Evolutionary conservation across 1,140 invertebrate species (phyloP), one percentile per base, ranked within the genome.

Genomic region (Drosophila elegans): DNA sequence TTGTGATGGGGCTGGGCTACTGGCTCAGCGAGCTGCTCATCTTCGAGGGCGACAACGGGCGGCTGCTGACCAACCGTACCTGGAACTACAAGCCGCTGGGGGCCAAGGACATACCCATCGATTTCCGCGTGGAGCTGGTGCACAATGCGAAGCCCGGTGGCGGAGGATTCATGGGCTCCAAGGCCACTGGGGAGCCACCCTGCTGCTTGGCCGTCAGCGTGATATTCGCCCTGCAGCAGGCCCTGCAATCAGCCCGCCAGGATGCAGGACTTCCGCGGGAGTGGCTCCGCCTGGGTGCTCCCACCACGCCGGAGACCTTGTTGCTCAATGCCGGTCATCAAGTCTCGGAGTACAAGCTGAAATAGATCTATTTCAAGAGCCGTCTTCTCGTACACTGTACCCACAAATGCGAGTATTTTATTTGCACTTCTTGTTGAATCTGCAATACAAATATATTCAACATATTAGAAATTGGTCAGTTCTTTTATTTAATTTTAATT

Each of bases 1-100:
- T 97, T 90, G 93, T 97, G 0, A 98, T 98, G 97, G 97, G 97
- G 7, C 85, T 97, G 9, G 97, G 97, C 11, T 96, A 96, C 78
- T 97, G 95, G 94, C 95, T 96, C 1, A 94, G 93, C 5, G 97
- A 98, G 90, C 94, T 96, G 64, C 85, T 97, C 32, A 93, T 95
- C 11, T 96, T 95, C 79, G 94, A 92, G n/a, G 74, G 90, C 4
- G 64, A 81, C 45, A 91, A 85, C 2, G 91, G 91, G 0, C 92
- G 93, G 63, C 91, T 96, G 5, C 93, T 97, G 0, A 97, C 96
- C n/a, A 94, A 96, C 84, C 94, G 96, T 61, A 97, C 97, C 42
- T 98, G 97, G 97, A 96, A 94, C 62, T 98, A 98, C 91, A 97
- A 97, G 84, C 94, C 95, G 5, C 97, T 96, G 6, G 95, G 96